A percentile compares a stretch with the other conserved stretches of the same genome.
These are phyloP conservation scores for Epinotia bilunana DNA, from an alignment of 2,888 invertebrate genomes.

Conservation along the genomic window DNA sequence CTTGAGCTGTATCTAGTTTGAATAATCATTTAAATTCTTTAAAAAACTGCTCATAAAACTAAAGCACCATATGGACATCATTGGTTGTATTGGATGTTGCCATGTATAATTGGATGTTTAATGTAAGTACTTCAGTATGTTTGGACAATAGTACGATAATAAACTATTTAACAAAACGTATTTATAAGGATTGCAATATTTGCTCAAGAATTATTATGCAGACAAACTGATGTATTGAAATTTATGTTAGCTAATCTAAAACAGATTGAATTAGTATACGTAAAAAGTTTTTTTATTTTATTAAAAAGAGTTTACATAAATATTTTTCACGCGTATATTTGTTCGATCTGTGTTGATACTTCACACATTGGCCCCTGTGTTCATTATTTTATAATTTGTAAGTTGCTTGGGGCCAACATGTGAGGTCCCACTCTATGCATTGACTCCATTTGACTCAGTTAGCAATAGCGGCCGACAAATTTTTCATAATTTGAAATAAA, in stretches of 20 bases:
- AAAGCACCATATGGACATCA: conserved; percentile 43
- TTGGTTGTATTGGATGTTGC: conserved; percentile 48
- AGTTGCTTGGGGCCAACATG: conserved; percentile 7
- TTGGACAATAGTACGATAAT: conserved; percentile 46
- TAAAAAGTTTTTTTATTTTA: neutral
- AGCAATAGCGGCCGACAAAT: neutral
- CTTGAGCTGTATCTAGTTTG: conserved; percentile 41
- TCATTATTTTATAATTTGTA: neutral
- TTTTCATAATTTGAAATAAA: neutral
- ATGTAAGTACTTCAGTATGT: conserved; percentile 52
- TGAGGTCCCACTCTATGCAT: conserved; percentile 20
- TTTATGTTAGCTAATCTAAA: conserved; percentile 37
- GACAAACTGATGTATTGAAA: conserved; percentile 32
- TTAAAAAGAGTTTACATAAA: neutral
- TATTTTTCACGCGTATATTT: neutral
- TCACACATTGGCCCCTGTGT: conserved; percentile 12
- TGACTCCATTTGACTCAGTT: conserved; percentile 6
- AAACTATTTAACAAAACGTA: neutral
- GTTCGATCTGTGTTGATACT: conserved; percentile 26
- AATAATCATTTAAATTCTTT: conserved; percentile 7
- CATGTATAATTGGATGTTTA: conserved; percentile 47
- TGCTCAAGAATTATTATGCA: neutral
- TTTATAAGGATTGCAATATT: neutral
- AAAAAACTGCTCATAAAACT: conserved; percentile 31
- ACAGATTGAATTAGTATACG: conserved; percentile 21